Conservation (phyloP, 2,888 invertebrate genomes). For the Protonemura montana region DNA sequence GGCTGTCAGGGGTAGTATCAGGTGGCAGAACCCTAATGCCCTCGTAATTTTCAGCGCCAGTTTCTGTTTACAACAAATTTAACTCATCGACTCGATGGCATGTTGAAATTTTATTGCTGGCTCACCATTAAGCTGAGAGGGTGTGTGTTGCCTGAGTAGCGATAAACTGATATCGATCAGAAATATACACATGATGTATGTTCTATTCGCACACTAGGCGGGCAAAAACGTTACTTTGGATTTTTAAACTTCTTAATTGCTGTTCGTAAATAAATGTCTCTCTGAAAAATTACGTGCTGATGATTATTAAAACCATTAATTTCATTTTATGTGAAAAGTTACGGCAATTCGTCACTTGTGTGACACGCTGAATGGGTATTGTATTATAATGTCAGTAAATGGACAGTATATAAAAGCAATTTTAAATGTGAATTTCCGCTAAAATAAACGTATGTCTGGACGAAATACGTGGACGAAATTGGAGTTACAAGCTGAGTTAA, state of each 20-base stretch:
- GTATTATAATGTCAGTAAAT: background rate
- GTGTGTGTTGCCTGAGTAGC: background rate
- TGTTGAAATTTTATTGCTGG: background rate
- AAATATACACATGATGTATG: background rate
- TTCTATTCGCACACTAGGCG: background rate
- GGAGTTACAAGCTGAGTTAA: no score
- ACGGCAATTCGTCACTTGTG: background rate
- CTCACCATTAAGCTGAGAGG: background rate
- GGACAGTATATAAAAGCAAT: background rate
- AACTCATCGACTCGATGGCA: background rate
- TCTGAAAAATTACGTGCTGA: background rate
- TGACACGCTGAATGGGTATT: background rate
- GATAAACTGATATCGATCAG: background rate
- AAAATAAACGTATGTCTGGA: no score
- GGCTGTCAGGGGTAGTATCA: background rate
- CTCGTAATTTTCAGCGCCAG: background rate
- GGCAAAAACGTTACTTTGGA: background rate
- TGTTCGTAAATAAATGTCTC: background rate
- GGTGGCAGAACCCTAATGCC: background rate
- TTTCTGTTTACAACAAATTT: conserved; percentile 3
- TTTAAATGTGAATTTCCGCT: no score
- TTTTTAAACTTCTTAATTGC: background rate
- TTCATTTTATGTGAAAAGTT: background rate
- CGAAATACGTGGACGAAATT: no score
- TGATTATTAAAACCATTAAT: background rate